Percentiles rank a stretch among this genome's conserved stretches.
Evolutionary conservation across 2,888 invertebrate genomes (phyloP).

Genomic region (Raillietiella orientalis): DNA sequence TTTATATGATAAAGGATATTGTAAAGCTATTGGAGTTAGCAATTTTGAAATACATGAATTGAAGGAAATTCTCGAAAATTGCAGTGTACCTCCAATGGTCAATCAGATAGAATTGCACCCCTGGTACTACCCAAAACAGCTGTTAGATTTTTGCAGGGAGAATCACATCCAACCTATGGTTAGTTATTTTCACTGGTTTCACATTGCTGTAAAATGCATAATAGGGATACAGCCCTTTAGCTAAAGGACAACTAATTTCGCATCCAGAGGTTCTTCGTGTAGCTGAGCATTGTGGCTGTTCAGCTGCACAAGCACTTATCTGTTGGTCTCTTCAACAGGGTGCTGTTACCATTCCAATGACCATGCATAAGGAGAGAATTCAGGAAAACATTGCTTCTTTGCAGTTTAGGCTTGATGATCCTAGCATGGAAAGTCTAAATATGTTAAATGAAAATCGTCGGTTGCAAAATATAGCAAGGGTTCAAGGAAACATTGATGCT

Average conservation of each 20-base stretch:
- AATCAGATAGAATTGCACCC: constrained; percentile 15
- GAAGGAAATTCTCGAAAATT: constrained; percentile 10
- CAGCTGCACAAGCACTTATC: constrained; percentile 13
- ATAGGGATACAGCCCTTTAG: constrained; percentile 14
- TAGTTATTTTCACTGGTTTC: constrained; percentile 3
- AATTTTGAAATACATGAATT: constrained; percentile 12
- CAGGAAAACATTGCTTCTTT: too few relatives aligned
- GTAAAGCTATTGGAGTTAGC: constrained; percentile 13
- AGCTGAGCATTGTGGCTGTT: constrained; percentile 9
- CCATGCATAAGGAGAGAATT: constrained; percentile 10
- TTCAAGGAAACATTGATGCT: too few relatives aligned
- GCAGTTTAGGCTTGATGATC: constrained; percentile 9
- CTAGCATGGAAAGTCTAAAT: constrained; percentile 4
- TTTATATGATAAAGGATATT: constrained; percentile 11
- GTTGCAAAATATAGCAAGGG: too few relatives aligned
- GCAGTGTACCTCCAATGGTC: constrained; percentile 11
- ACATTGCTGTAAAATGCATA: constrained; percentile 3
- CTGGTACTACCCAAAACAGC: constrained; percentile 11
- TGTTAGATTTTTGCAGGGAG: constrained; percentile 11
- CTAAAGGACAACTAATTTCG: constrained; percentile 11
- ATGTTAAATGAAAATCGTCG: too few relatives aligned
- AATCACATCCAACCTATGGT: constrained; percentile 11
- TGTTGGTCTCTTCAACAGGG: constrained; percentile 13
- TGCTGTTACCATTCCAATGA: constrained; percentile 14
- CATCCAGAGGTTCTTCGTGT: constrained; percentile 10